These are phyloP conservation scores for Zosterops borbonicus DNA, from an alignment of 2,113 vertebrate species.

Conservation along the genomic window DNA sequence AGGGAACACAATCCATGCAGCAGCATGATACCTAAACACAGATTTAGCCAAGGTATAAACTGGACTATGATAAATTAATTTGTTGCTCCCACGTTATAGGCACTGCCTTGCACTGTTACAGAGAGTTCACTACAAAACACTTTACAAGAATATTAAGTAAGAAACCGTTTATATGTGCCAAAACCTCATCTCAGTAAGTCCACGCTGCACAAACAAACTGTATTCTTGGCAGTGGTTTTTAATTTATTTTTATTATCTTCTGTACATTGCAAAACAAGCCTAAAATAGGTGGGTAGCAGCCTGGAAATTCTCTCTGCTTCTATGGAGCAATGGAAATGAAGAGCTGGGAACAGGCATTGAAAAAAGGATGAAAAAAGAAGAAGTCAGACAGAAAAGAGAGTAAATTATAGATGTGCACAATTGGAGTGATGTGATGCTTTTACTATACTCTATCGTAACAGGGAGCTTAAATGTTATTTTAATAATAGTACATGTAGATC, in stretches of 20 bases:
- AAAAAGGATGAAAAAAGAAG: not conserved
- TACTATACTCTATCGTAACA: rapidly evolving
- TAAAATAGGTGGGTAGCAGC: not conserved
- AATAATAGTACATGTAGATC: not conserved
- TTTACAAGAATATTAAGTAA: not conserved
- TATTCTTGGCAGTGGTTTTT: not conserved
- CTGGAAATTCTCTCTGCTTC: not conserved
- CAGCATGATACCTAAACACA: not conserved
- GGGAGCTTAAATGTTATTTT: not conserved
- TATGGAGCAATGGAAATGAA: not conserved
- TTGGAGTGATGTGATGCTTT: not conserved
- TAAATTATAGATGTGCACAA: not conserved
- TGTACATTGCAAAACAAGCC: not conserved
- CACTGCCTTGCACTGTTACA: not conserved
- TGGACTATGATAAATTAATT: not conserved
- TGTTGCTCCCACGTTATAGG: rapidly evolving
- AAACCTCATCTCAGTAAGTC: not conserved
- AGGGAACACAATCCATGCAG: not conserved
- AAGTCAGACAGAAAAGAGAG: not conserved
- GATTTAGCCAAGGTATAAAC: not conserved
- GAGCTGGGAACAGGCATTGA: not conserved
- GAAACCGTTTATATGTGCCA: not conserved
- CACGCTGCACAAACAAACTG: not conserved
- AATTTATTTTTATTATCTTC: not conserved
- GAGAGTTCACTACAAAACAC: rapidly evolving